Evolutionary conservation across 2,888 invertebrate genomes (phyloP).

Genomic region (Tetragonula carbonaria): DNA sequence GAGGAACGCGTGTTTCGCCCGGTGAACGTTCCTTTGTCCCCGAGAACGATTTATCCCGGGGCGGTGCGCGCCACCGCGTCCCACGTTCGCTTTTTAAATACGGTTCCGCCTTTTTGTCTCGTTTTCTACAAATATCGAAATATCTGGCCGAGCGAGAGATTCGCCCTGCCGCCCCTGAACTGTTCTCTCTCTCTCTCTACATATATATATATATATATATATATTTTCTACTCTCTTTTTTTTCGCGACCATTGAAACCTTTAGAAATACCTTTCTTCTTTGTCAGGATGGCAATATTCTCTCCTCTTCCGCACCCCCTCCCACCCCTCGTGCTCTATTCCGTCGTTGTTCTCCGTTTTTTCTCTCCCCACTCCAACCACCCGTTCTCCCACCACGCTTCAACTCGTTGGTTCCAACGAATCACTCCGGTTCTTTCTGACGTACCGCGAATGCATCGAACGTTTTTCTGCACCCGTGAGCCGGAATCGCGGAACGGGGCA

Average conservation of each 20-base stretch:
- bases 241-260: conserved; percentile 33
- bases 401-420: neutral
- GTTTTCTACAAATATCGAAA: conserved; percentile 43
- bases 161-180: conserved; percentile 12
- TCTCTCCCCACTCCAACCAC: too few relatives aligned
- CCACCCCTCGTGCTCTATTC: neutral
- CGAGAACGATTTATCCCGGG: conserved; percentile 22
- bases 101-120: conserved; percentile 28
- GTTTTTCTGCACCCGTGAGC: conserved; percentile 14
- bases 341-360: neutral
- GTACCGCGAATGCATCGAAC: conserved; percentile 8
- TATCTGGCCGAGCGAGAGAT: conserved; percentile 4
- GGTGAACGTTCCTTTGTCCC: conserved; percentile 27
- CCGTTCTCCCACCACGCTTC: neutral
- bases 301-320: neutral
- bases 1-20: conserved; percentile 1
- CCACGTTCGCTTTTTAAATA: conserved; percentile 16
- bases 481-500: neutral
- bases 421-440: neutral
- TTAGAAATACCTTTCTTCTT: conserved; percentile 30
- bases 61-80: neutral
- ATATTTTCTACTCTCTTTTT: neutral
- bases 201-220: too few relatives aligned
- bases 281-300: conserved; percentile 18
- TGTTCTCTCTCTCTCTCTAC: neutral